phyloP scores from a whole-genome alignment of 2,797 vertebrate species.

The Molothrus ater region DNA sequence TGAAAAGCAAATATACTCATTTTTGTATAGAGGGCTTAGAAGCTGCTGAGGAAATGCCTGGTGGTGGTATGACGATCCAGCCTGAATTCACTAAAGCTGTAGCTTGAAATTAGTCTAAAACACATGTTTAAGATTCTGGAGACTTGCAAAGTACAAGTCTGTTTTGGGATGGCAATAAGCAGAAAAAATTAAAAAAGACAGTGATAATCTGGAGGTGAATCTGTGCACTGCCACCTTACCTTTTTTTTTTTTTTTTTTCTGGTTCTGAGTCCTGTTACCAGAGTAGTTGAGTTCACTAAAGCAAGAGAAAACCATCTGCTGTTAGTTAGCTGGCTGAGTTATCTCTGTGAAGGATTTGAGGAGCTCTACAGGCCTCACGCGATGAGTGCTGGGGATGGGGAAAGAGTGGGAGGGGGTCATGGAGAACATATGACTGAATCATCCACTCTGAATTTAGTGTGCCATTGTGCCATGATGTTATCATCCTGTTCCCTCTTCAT shows the following conservation, averaged over 20 bases:
- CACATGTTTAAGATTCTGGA: not conserved
- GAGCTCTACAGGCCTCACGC: not conserved
- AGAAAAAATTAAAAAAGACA: not conserved
- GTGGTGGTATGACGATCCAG: not conserved
- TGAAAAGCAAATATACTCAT: not conserved
- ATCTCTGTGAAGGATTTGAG: not conserved
- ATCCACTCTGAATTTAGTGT: not conserved
- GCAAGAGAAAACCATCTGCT: not conserved
- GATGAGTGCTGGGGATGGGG: not conserved
- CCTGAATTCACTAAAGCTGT: not conserved
- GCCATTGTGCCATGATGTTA: fast-evolving
- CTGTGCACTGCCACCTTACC: not conserved
- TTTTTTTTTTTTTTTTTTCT: not conserved
- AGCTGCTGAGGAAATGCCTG: not conserved
- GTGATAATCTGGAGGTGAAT: not conserved
- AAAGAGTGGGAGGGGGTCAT: fast-evolving
- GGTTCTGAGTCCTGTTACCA: not conserved
- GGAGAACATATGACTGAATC: not conserved
- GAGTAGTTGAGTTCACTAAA: not conserved
- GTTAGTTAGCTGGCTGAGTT: not conserved
- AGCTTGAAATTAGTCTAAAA: not conserved
- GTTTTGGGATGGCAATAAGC: not conserved
- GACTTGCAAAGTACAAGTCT: not conserved
- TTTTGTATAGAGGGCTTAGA: not conserved
- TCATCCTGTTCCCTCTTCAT: not conserved